Percentiles rank a stretch among this genome's conserved stretches.
These are phyloP conservation scores for Ormyrus labotus DNA, from an alignment of 2,888 invertebrate genomes.

Conservation along the genomic window DNA sequence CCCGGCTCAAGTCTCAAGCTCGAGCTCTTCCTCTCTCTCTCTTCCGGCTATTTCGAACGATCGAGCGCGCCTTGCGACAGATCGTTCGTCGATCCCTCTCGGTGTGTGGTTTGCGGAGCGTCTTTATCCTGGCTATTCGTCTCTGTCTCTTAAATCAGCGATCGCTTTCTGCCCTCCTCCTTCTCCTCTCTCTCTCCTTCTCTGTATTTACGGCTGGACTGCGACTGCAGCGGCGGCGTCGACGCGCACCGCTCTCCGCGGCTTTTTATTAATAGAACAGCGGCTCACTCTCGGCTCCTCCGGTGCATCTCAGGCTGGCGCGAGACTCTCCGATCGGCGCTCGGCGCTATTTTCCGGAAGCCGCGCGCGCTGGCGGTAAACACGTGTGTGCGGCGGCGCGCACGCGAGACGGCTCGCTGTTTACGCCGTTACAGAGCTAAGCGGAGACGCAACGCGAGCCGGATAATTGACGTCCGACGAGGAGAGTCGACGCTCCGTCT, in stretches of 20 bases:
- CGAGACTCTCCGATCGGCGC: background rate
- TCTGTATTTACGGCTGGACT: slow-evolving; percentile 6
- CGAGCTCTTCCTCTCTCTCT: slow-evolving; percentile 27
- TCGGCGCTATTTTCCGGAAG: no score
- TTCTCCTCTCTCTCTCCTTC: no score
- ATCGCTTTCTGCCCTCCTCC: background rate
- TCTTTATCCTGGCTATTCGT: no score
- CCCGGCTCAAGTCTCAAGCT: slow-evolving; percentile 25
- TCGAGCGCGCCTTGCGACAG: background rate
- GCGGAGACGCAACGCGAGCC: no score
- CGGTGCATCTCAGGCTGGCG: background rate
- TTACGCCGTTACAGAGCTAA: background rate
- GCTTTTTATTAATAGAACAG: slow-evolving; percentile 37
- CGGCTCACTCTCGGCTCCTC: background rate
- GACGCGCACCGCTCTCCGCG: background rate
- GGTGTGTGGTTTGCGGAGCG: no score
- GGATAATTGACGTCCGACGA: no score
- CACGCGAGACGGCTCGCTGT: background rate
- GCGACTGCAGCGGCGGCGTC: no score
- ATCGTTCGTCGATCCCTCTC: background rate
- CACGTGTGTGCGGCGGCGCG: background rate
- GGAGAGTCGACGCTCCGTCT: no score
- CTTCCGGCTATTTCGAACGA: background rate
- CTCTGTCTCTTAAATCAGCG: slow-evolving; percentile 36
- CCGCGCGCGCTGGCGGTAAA: background rate